Evolutionary conservation across 35 echinoderm and acorn worm genomes (phyloP).

Genomic region (Stichopus chloronotus): DNA sequence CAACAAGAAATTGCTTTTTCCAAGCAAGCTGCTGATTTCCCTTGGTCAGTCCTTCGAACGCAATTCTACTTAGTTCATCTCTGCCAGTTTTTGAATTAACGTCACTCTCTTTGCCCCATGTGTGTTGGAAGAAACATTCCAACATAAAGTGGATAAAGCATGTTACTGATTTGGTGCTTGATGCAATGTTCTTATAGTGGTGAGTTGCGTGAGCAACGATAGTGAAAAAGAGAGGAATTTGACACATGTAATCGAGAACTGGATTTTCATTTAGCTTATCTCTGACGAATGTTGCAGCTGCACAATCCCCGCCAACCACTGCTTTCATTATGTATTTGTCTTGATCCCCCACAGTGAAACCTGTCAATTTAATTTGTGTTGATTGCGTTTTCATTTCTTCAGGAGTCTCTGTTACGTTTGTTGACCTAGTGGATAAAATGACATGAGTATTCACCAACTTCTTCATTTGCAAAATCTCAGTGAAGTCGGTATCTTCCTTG

Average conservation of each 20-base stretch:
- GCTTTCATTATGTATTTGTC: neutral
- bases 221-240: neutral
- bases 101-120: no score
- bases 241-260: neutral
- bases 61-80: no score
- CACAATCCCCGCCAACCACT: neutral
- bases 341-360: neutral
- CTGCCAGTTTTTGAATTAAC: no score
- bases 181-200: neutral
- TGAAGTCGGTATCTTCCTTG: neutral
- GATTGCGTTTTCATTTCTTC: neutral
- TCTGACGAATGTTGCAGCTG: neutral
- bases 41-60: no score
- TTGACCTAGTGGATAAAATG: neutral
- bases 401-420: neutral
- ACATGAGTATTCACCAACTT: neutral
- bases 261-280: neutral
- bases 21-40: no score
- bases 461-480: neutral
- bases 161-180: neutral
- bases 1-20: no score
- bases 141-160: neutral
- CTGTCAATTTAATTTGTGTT: neutral
- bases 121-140: no score
- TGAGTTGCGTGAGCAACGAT: neutral